Conservation (phyloP, 1,140 invertebrate genomes). For the Zaprionus nigranus region DNA sequence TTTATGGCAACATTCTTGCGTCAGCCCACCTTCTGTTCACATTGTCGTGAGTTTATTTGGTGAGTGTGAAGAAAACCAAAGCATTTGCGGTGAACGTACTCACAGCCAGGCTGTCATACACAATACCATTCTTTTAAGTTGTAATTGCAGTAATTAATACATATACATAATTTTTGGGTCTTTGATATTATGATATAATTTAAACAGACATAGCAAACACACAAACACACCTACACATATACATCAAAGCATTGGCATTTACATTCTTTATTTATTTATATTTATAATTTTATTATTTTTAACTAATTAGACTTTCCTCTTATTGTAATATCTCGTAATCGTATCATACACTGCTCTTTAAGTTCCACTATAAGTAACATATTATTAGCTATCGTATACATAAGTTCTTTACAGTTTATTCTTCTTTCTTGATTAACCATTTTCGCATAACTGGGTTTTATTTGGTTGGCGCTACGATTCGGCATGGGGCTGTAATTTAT, state of each 20-base stretch:
- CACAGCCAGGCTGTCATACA: constrained; percentile 61
- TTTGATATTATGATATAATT: constrained; percentile 51
- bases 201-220: constrained; percentile 30
- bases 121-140: constrained; percentile 64
- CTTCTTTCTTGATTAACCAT: constrained; percentile 35
- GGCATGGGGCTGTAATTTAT: constrained; percentile 22
- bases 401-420: constrained; percentile 40
- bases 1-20: constrained; percentile 99
- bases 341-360: constrained; percentile 39
- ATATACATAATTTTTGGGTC: constrained; percentile 57
- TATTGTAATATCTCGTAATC: too few relatives aligned
- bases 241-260: constrained; percentile 39
- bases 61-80: constrained; percentile 84
- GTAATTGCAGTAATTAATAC: constrained; percentile 68
- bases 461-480: constrained; percentile 16
- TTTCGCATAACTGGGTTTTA: constrained; percentile 32
- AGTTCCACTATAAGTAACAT: constrained; percentile 30
- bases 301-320: constrained; percentile 1
- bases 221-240: constrained; percentile 31
- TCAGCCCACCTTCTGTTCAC: constrained; percentile 99
- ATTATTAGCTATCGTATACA: constrained; percentile 18
- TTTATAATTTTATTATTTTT: constrained; percentile 36
- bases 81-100: constrained; percentile 41
- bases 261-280: constrained; percentile 11
- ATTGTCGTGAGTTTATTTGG: constrained; percentile 99